Base-by-base conservation (phyloP, 1,140 invertebrate genomes). In the Mesaphorura yosii region DNA sequence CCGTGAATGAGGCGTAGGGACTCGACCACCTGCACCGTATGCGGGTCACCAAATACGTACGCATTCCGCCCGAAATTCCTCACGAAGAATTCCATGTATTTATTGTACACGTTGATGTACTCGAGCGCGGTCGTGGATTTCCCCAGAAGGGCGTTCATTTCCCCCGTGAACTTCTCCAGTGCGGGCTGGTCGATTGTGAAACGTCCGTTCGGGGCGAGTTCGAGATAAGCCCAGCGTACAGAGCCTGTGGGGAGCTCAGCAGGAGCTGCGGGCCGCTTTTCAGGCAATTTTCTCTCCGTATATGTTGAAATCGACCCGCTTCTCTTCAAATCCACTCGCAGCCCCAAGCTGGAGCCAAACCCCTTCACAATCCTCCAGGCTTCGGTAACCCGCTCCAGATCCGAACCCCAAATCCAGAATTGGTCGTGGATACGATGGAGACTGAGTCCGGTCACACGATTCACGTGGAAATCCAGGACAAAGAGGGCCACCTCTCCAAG, bases 401-500 rank as follows among this genome's bases (percentile, higher is more conserved):
- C 17, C 15, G 49, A 19, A 50, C 26, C n/a, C 51, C 51, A 58
- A 29, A 58, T 45, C 51, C 51, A 53, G 46, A 58, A 27, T 5
- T 58, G 51, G 23, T 58, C 56, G 34, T 20, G 25, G 5, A 58
- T 45, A n/a, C 56, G 34, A 26, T 44, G 34, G 1, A 58, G 1
- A 5, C 19, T 31, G 3, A 58, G n/a, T 17, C 39, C 47, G 19
- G 22, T 38, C 1, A 37, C n/a, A 17, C 38, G 17, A 25, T 58
- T 58, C 2, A 58, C 47, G 22, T 27, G 28, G 7, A 53, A 42
- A 10, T 58, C 56, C 51, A 58, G 19, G 1, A 53, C 10, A 26
- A 58, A 58, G 1, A 58, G 28, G 1, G 53, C 2, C 3, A 48
- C 37, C 34, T 58, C 56, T 37, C 56, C 56, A 39, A 58, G 53